Conservation (phyloP, 1,140 invertebrate genomes). For the Trissolcus basalis region DNA sequence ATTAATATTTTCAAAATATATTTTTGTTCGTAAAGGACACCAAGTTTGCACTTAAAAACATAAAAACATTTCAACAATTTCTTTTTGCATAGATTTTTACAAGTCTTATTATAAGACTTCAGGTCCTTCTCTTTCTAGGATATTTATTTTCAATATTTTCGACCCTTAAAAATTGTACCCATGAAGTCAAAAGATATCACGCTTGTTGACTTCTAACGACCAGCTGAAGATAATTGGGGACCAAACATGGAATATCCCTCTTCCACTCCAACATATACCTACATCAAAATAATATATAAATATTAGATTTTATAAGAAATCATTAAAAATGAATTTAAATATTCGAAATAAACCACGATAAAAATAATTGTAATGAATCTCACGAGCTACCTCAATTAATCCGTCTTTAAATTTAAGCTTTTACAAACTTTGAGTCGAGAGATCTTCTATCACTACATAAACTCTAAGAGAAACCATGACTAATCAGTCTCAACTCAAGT, state of each 20-base stretch:
- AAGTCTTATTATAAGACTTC: no score
- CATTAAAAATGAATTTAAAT: no score
- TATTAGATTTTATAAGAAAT: no score
- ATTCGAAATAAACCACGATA: no score
- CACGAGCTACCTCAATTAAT: slow-evolving; percentile 2
- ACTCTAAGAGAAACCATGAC: slow-evolving; percentile 36
- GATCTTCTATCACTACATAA: slow-evolving; percentile 38
- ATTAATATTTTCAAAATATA: no score
- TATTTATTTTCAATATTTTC: slow-evolving; percentile 35
- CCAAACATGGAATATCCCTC: slow-evolving; percentile 19
- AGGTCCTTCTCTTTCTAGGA: no score
- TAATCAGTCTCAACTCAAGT: slow-evolving; percentile 46
- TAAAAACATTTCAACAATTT: no score
- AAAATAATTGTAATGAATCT: no score
- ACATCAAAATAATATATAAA: no score
- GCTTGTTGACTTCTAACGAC: slow-evolving; percentile 41
- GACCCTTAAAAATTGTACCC: slow-evolving; percentile 26
- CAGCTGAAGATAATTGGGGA: slow-evolving; percentile 34
- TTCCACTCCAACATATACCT: background rate
- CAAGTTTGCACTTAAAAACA: no score
- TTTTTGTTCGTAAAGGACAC: no score
- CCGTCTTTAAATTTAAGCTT: slow-evolving; percentile 19
- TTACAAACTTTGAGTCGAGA: slow-evolving; percentile 25
- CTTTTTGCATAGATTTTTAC: no score
- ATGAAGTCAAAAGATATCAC: slow-evolving; percentile 36